Evolutionary conservation across 1,140 invertebrate species (phyloP), one percentile per base, ranked within the genome.

Genomic region (Scylla paramamosain): DNA sequence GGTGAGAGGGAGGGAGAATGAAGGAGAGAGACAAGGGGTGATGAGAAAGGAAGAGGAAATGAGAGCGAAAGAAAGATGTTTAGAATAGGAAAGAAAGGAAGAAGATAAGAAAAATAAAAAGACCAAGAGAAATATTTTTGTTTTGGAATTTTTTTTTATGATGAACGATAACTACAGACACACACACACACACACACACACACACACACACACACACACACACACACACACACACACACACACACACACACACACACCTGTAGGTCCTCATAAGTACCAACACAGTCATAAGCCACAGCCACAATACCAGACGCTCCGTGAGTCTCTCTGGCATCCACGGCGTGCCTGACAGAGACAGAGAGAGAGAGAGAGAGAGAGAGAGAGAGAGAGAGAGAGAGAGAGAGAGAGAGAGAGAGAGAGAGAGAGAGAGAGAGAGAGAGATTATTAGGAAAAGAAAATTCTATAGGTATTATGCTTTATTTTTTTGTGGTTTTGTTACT

Each of bases 241-340:
- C 86, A 88, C 89, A 52, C 90, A 91, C n/a, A 88, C n/a, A 91
- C 39, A 29, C 90, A 29, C 91, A 93, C 93, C 83, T 93, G 82
- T 93, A 93, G 20, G 32, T 93, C 0, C 92, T 77, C 82, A 86
- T 93, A 20, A 93, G 20, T 20, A 93, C 92, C 32, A 93, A 31
- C 4, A 86, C 92, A n/a, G 82, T n/a, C 25, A 45, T 86, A 1
- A 93, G 16, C 77, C 77, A 93, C 14, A 84, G 82, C 77, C 92
- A 93, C 20, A 93, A 2, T 12, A 83, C 46, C 3, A 93, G 25
- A 0, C 92, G 32, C 29, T 46, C 82, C 32, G 39, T 10, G 10
- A 86, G 45, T n/a, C 92, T 32, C 29, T 32, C 31, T 12, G 67
- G 29, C 67, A 28, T 10, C 77, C 32, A n/a, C 31, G 20, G 28